phyloP scores from a whole-genome alignment of 1,140 invertebrate species.

The Heliothis subflexa region DNA sequence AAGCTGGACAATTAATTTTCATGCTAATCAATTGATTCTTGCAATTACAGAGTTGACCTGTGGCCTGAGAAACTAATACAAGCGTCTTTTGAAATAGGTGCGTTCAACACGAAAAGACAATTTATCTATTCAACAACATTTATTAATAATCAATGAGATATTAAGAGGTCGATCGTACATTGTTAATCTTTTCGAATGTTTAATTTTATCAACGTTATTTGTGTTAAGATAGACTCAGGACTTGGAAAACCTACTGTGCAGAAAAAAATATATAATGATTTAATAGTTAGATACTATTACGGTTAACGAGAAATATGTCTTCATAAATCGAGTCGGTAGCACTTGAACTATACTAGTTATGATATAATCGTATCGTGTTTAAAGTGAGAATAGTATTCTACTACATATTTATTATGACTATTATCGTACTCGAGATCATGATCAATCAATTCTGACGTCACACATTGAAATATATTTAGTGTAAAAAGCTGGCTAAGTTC shows the following conservation, averaged over 20 bases:
- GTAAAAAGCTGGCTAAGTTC: conserved; percentile 20
- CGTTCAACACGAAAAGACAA: conserved; percentile 39
- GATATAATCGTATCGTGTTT: conserved; percentile 29
- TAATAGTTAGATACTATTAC: conserved; percentile 1
- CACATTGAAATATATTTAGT: conserved; percentile 12
- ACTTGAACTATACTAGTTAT: conserved; percentile 18
- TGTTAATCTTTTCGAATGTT: conserved; percentile 30
- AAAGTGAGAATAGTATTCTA: conserved; percentile 30
- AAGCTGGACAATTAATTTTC: conserved; percentile 62
- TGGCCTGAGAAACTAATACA: conserved; percentile 59
- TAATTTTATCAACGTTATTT: not conserved
- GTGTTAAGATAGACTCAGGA: not conserved
- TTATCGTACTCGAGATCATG: conserved; percentile 23
- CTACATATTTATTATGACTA: conserved; percentile 40
- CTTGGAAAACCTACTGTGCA: not conserved
- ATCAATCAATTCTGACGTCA: conserved; percentile 28
- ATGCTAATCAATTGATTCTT: conserved; percentile 70
- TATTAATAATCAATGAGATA: conserved; percentile 40
- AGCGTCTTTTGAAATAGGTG: conserved; percentile 44
- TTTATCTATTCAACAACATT: conserved; percentile 46
- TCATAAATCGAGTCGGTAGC: conserved; percentile 24
- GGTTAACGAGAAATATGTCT: conserved; percentile 14
- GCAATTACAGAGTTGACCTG: conserved; percentile 67
- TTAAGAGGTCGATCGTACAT: conserved; percentile 24
- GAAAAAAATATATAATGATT: not conserved